Evolutionary conservation across 2,113 vertebrate genomes (phyloP), one percentile per base, ranked within the genome.

Genomic region (Caretta caretta): DNA sequence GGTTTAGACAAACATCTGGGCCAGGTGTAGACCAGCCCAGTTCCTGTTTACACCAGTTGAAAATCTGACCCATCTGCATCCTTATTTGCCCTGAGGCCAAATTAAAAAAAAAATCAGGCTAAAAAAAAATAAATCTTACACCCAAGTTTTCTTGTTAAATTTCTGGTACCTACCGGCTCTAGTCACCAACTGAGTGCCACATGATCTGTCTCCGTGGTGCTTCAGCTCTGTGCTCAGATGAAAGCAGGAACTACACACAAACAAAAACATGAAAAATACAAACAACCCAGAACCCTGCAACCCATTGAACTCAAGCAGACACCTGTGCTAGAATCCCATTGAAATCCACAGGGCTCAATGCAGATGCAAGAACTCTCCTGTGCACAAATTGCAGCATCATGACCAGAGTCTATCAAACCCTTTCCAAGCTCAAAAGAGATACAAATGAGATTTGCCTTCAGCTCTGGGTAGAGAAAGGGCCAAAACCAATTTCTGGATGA

Each of bases 161-260:
- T 92, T 83, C 2, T n/a, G 1, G 2, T 72, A 6, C 5, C n/a
- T 87, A 88, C 53, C 24, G 14, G 3, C 62, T 85, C 4, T 24
- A 42, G 1, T 1, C 42, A 90, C 35, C 16, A 51, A 11, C 49
- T 48, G 84, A 91, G 42, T 24, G 53, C 11, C 38, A 76, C 11
- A 11, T 24, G 19, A 83, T 7, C 12, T 57, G 11, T 5, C 10
- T 42, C 0, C 87, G 5, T 2, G n/a, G 38, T 90, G 11, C 3
- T 87, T 1, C 0, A 3, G 35, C 4, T 6, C 31, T 46, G 6
- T 27, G 25, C 19, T 80, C 0, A 57, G 10, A 29, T 35, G 57
- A 80, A 88, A 46, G 11, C 38, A 13, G 38, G 72, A 65, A 65
- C 62, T 65, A 65, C 62, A 65, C 62, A 65, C 29, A 35, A 35